A percentile compares a stretch with the other conserved stretches of the same genome.
Conservation (phyloP, 1,140 invertebrate species). For the Zaprionus taronus region DNA sequence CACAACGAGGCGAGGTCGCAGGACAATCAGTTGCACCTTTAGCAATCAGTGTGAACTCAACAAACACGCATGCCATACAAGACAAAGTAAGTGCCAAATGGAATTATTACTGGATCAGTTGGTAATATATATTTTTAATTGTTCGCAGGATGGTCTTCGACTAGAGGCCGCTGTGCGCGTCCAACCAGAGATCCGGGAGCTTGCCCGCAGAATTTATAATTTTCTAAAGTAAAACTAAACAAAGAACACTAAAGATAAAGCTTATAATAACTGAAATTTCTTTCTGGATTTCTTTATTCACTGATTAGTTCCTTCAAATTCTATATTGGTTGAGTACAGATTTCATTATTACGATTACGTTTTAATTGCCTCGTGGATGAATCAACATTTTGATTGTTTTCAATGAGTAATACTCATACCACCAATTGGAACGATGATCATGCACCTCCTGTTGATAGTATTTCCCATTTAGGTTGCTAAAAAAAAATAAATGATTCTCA, state of each 20-base stretch:
- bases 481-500: background rate
- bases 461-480: background rate
- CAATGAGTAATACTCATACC: background rate
- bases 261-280: background rate
- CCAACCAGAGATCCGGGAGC: background rate
- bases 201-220: background rate
- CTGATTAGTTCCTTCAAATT: too few relatives aligned
- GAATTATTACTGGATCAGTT: background rate
- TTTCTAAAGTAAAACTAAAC: background rate
- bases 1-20: background rate
- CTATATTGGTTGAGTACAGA: too few relatives aligned
- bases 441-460: background rate
- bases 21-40: conserved; percentile 5
- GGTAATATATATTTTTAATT: background rate
- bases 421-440: conserved; percentile 1
- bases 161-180: conserved; percentile 2
- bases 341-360: too few relatives aligned
- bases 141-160: conserved; percentile 6
- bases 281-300: background rate
- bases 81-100: background rate
- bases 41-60: background rate
- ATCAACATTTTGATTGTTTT: background rate
- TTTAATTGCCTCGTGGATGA: background rate
- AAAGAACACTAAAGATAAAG: background rate
- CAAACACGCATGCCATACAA: background rate